Evolutionary conservation across 2,113 vertebrate genomes (phyloP).

Genomic region (Leptobrachium leishanense): DNA sequence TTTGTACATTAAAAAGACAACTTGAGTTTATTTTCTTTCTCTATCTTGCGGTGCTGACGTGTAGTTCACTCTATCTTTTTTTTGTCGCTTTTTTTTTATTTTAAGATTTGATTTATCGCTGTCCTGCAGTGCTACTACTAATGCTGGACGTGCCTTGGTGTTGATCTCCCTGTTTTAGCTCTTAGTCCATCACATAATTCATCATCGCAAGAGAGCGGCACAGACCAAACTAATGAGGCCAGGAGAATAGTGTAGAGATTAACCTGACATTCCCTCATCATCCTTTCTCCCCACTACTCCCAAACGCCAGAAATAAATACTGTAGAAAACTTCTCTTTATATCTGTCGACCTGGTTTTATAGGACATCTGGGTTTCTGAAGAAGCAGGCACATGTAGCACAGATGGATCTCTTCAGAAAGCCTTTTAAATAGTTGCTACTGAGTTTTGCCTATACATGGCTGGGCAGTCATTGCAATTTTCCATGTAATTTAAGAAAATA

Average conservation of each 20-base stretch:
- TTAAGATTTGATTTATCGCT: constrained; percentile 15
- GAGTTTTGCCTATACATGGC: neutral
- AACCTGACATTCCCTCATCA: constrained; percentile 26
- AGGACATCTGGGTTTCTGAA: neutral
- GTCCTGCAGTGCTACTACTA: neutral
- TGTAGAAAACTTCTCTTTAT: constrained; percentile 6
- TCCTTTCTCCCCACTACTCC: neutral
- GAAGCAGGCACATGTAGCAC: constrained; percentile 11
- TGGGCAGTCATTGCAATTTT: neutral
- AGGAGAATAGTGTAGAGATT: constrained; percentile 12
- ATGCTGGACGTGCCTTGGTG: neutral
- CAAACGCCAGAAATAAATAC: neutral
- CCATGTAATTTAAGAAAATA: neutral
- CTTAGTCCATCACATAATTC: constrained; percentile 14
- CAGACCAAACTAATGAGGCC: constrained; percentile 25
- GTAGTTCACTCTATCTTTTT: neutral
- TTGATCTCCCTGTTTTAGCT: constrained; percentile 17
- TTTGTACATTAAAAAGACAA: too few species aligned
- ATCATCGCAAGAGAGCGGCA: constrained; percentile 3
- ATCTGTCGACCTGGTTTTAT: constrained; percentile 11
- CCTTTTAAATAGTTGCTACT: constrained; percentile 2
- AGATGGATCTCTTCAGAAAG: constrained; percentile 3
- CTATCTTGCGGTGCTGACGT: too few species aligned
- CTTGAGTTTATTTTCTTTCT: too few species aligned
- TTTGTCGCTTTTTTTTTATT: constrained; percentile 5